These are phyloP conservation scores for Sicus ferrugineus DNA, from an alignment of 2,888 invertebrate species.

Conservation along the genomic window DNA sequence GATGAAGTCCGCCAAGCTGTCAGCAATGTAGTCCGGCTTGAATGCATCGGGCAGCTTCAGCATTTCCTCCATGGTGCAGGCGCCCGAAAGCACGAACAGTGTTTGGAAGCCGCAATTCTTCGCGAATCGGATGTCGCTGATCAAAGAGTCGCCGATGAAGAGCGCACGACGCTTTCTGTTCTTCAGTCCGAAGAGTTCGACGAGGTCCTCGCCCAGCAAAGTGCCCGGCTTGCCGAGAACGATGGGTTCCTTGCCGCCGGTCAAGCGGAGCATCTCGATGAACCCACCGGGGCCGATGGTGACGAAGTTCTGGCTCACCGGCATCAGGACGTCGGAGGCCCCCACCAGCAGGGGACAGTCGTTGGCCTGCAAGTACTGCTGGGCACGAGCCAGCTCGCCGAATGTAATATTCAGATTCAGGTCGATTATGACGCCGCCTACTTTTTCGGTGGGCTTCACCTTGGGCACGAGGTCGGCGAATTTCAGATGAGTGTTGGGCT, in stretches of 20 bases:
- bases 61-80: conserved; percentile 44
- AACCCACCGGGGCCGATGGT: conserved; percentile 42
- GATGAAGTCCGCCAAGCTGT: conserved; percentile 47
- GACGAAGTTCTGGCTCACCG: conserved; percentile 43
- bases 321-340: conserved; percentile 44
- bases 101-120: conserved; percentile 74
- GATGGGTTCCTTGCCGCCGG: conserved; percentile 55
- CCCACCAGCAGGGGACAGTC: conserved; percentile 62
- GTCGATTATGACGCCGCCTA: conserved; percentile 65
- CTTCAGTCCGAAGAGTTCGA: conserved; percentile 60
- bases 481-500: conserved; percentile 38
- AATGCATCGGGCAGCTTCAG: conserved; percentile 36
- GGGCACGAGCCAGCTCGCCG: conserved; percentile 58
- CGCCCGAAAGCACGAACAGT: conserved; percentile 71
- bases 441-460: conserved; percentile 37
- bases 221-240: conserved; percentile 63
- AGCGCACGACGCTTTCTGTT: conserved; percentile 71
- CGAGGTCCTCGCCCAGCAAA: conserved; percentile 52
- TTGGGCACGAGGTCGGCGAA: conserved; percentile 25
- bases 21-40: conserved; percentile 49
- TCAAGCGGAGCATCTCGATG: conserved; percentile 42
- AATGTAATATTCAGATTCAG: conserved; percentile 60
- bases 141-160: conserved; percentile 83
- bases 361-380: conserved; percentile 58
- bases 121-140: conserved; percentile 79